Evolutionary conservation across 2,113 vertebrate genomes (phyloP).

Genomic region (Ondatra zibethicus): DNA sequence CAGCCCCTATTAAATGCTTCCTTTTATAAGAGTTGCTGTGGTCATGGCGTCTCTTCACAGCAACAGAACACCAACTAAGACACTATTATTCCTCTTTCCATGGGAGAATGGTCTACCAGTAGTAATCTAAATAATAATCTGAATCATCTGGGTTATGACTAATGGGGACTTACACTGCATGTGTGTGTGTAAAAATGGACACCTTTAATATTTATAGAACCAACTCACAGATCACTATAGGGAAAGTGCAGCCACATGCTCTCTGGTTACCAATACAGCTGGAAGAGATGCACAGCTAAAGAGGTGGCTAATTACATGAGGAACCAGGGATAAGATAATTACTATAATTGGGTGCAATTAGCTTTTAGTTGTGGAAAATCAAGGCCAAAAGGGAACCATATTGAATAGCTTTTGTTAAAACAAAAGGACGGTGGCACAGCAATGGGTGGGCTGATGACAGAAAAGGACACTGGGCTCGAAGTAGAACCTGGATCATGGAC

Average conservation of each 20-base stretch:
- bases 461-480: rapidly evolving
- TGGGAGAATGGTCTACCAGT: rapidly evolving
- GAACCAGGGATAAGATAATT: background rate
- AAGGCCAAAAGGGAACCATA: background rate
- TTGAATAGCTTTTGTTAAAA: background rate
- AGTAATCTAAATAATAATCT: background rate
- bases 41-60: background rate
- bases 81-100: background rate
- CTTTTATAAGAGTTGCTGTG: background rate
- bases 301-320: background rate
- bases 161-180: background rate
- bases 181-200: background rate
- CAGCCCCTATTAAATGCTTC: background rate
- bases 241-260: background rate
- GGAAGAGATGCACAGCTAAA: background rate
- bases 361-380: conserved; percentile 43
- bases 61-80: background rate
- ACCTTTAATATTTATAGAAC: background rate
- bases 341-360: background rate
- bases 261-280: background rate
- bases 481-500: rapidly evolving
- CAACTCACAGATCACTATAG: background rate
- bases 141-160: background rate
- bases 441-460: background rate
- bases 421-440: background rate